Evolutionary conservation across 2,113 vertebrate species (phyloP), one percentile per base, ranked within the genome.

Genomic region (Stictonetta naevosa): DNA sequence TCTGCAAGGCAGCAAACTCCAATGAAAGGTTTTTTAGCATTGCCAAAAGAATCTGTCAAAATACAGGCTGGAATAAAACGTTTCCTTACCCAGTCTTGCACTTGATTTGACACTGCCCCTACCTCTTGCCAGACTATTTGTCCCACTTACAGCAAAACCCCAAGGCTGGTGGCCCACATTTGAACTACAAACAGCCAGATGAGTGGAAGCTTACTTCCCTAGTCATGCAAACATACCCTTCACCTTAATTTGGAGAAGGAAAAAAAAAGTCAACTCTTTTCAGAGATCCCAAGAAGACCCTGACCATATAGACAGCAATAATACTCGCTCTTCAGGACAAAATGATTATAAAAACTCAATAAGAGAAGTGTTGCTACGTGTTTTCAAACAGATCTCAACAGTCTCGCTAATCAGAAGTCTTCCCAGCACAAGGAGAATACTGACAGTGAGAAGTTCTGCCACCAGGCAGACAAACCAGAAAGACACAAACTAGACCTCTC

Each of bases 381-480:
- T 92, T 75, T 71, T 84, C 42, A 59, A 78, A 59, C 8, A 78
- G 21, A 60, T 60, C 31, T 60, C 34, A 21, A 55, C 18, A 42
- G 52, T 67, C 10, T 29, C 23, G 19, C 46, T 67, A 87, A 88
- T 75, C 34, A 58, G 38, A 84, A 82, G 18, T 52, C 48, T 86
- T 83, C n/a, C 50, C 21, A 62, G n/a, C n/a, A 53, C 40, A 68
- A 64, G 33, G 23, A 38, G 81, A 84, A 88, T 4, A 67, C 4
- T 77, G 44, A 50, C 13, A 86, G 26, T n/a, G 29, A 28, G 48
- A 94, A 91, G 58, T 11, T 19, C 58, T 90, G 55, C 44, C 81
- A 76, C 53, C n/a, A 22, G 91, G 71, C 59, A 79, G 71, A 80
- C 44, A 79, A 92, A 83, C 38, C 66, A 89, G 76, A 93, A 84